Evolutionary conservation across 2,797 vertebrate species (phyloP), one percentile per base, ranked within the genome.

Genomic region (Limosa lapponica): DNA sequence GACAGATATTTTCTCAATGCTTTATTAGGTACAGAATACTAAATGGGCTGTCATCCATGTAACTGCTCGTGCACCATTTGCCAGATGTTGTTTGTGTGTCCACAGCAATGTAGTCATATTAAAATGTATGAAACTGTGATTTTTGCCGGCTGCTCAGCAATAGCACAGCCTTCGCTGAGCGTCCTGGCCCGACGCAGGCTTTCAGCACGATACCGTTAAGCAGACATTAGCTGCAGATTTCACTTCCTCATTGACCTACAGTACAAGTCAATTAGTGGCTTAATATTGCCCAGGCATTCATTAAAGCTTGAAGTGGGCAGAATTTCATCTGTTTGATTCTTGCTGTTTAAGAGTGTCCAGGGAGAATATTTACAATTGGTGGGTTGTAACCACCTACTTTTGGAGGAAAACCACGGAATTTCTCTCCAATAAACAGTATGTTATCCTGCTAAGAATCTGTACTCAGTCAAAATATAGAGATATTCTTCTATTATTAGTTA

Each of bases 51-150:
- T 79, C 89, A 83, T 75, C 69, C 72, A 52, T 10, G 6, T 48
- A 88, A 84, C 79, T 96, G 91, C 87, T 82, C 3, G 1, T 54
- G 72, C 62, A 75, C 51, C 91, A 82, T 95, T 96, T 96, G 73
- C 89, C 96, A 96, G 93, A 92, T 94, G 91, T 92, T 93, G 84
- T 87, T 96, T 93, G 85, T 88, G 62, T 86, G 75, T 83, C 89
- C 87, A 71, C 62, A 86, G 75, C 69, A 89, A 95, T 69, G 89
- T 3, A 81, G 62, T 62, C 27, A 28, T 66, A 94, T 89, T 91
- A 85, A 95, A 96, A 94, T 80, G 69, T 66, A 90, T 48, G 44
- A 93, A 95, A 90, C 6, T 59, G 62, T 85, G 61, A 52, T 83
- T 94, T 94, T 86, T 91, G 34, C 91, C 0, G 52, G 69, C 89